phyloP scores from a whole-genome alignment of 2,113 vertebrate genomes.

The Campylomormyrus tamandua region DNA sequence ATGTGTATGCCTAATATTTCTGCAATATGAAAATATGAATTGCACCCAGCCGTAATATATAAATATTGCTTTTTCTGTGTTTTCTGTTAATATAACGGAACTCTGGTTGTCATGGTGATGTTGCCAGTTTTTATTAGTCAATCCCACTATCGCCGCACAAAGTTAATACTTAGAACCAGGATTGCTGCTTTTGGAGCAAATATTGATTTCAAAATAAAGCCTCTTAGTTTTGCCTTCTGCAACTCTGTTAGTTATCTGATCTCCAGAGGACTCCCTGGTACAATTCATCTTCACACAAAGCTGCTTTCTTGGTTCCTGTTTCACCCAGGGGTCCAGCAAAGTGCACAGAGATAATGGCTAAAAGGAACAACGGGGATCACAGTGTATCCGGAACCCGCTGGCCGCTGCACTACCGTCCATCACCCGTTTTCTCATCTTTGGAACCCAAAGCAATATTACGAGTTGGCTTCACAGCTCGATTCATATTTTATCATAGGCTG shows the following conservation, averaged over 20 bases:
- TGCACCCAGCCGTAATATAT: neutral
- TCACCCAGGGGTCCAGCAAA: neutral
- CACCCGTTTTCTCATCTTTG: neutral
- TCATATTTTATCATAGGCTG: neutral
- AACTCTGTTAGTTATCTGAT: neutral
- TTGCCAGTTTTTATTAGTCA: neutral
- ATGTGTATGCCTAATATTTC: neutral
- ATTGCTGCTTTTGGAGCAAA: constrained; percentile 2
- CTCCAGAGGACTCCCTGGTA: neutral
- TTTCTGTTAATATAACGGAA: neutral
- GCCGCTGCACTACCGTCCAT: neutral
- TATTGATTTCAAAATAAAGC: constrained; percentile 11
- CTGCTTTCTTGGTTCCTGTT: neutral
- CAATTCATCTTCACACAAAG: neutral
- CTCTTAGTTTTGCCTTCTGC: constrained; percentile 11
- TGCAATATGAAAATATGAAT: neutral
- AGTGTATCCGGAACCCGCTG: neutral
- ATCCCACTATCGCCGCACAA: neutral
- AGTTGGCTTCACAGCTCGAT: neutral
- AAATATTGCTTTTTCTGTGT: neutral
- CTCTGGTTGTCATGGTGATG: constrained; percentile 7
- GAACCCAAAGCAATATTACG: neutral
- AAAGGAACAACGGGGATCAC: neutral
- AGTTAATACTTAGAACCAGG: neutral
- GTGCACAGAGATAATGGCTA: neutral